Evolutionary conservation across 2,888 invertebrate genomes (phyloP).

Genomic region (Lepidocyrtoides sp.): DNA sequence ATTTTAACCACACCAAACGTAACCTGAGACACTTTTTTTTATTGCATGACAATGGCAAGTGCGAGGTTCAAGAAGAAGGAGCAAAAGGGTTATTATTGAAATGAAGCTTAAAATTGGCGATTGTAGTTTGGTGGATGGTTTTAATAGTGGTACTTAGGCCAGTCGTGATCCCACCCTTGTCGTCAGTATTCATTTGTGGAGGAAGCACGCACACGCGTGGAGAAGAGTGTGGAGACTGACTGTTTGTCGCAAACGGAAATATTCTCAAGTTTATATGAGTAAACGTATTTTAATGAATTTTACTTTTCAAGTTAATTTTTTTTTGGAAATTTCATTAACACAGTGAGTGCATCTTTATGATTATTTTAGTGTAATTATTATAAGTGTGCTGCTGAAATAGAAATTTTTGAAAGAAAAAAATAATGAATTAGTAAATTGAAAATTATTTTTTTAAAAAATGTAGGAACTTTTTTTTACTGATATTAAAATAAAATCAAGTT

Average conservation of each 20-base stretch:
- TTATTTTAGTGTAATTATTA: neutral
- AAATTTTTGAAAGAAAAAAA: neutral
- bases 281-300: neutral
- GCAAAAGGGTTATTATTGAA: neutral
- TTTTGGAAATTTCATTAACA: too few relatives aligned
- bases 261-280: neutral
- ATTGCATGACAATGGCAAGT: neutral
- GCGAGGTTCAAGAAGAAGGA: conserved; percentile 26
- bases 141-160: conserved; percentile 68
- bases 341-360: neutral
- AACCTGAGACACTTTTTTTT: conserved; percentile 47
- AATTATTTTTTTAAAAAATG: conserved; percentile 29
- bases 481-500: conserved; percentile 42
- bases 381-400: conserved; percentile 19
- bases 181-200: conserved; percentile 73
- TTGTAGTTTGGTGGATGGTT: conserved; percentile 50
- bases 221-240: conserved; percentile 30
- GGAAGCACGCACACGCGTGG: conserved; percentile 66
- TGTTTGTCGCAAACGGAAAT: conserved; percentile 4
- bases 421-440: neutral
- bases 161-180: conserved; percentile 72
- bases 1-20: conserved; percentile 25
- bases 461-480: conserved; percentile 18
- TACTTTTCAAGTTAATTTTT: neutral
- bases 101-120: conserved; percentile 55